These are phyloP conservation scores for Platycercus adscitus DNA, from an alignment of 2,113 vertebrate species.

Conservation along the genomic window DNA sequence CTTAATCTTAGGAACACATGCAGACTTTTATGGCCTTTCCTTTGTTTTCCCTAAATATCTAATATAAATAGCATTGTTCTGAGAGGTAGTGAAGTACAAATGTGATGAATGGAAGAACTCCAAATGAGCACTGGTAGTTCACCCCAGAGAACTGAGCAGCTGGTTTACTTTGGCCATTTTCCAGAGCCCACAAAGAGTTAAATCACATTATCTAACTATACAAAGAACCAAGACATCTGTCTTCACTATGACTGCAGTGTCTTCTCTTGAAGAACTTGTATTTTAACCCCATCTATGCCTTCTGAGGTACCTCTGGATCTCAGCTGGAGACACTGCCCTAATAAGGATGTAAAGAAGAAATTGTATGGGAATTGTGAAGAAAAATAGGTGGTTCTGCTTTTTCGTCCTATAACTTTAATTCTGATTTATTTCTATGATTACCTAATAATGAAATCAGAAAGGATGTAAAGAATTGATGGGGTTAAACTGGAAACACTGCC, in stretches of 20 bases:
- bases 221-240: neutral
- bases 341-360: neutral
- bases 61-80: neutral
- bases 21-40: neutral
- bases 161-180: neutral
- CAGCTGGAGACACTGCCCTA: neutral
- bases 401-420: neutral
- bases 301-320: neutral
- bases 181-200: neutral
- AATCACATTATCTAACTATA: neutral
- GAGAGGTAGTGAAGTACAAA: neutral
- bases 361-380: neutral
- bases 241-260: neutral
- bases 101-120: neutral
- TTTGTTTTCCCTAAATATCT: neutral
- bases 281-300: neutral
- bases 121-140: neutral
- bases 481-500: constrained; percentile 7
- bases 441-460: neutral
- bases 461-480: neutral
- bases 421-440: neutral
- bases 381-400: neutral
- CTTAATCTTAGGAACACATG: neutral
- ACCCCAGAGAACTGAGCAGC: neutral
- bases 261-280: neutral